These are phyloP conservation scores for Drosophila pseudoananassae DNA, from an alignment of 1,140 invertebrate species.

Conservation along the genomic window DNA sequence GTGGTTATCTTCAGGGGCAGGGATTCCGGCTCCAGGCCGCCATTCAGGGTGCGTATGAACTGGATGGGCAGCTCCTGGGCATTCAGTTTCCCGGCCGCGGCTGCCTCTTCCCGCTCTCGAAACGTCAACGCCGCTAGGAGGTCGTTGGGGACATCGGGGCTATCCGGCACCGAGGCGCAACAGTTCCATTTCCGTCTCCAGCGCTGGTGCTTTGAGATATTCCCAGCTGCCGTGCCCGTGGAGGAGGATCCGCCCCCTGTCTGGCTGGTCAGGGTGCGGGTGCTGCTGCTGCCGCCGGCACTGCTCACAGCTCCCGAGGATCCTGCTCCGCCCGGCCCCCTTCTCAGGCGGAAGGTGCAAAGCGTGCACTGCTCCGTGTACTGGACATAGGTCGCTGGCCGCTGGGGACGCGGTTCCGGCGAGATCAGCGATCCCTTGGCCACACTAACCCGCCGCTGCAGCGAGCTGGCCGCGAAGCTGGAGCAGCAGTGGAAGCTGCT, in stretches of 20 bases:
- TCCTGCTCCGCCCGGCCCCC: constrained; percentile 43
- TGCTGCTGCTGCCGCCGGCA: constrained; percentile 57
- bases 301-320: constrained; percentile 37
- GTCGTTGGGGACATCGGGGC: constrained; percentile 85
- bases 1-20: constrained; percentile 42
- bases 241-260: constrained; percentile 44
- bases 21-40: constrained; percentile 36
- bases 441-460: constrained; percentile 70
- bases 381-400: constrained; percentile 69
- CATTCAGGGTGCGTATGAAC: constrained; percentile 70
- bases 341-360: constrained; percentile 76
- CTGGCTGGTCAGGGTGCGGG: constrained; percentile 60
- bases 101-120: constrained; percentile 52
- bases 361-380: constrained; percentile 82
- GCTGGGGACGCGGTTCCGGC: constrained; percentile 34
- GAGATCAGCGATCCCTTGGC: constrained; percentile 65
- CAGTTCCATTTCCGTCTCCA: constrained; percentile 86
- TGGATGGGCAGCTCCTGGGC: constrained; percentile 73
- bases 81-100: constrained; percentile 54
- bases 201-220: constrained; percentile 83
- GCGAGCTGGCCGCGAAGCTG: constrained; percentile 62
- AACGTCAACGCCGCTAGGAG: constrained; percentile 66
- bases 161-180: constrained; percentile 85
- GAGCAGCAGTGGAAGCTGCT: constrained; percentile 82
- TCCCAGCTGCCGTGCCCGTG: constrained; percentile 50